Evolutionary conservation across 2,888 invertebrate genomes (phyloP), one percentile per base, ranked within the genome.

Genomic region (Cryptops parisi): DNA sequence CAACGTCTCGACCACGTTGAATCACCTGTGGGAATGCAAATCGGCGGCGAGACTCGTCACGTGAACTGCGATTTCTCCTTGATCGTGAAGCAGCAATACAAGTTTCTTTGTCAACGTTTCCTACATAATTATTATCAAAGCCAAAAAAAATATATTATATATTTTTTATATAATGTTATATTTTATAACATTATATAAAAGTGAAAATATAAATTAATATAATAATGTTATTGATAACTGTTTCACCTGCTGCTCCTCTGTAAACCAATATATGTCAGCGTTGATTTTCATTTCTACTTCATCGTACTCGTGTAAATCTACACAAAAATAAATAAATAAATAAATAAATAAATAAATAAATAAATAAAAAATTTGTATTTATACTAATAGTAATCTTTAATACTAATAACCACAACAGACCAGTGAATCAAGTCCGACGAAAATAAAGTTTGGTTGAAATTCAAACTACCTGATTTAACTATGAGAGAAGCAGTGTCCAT

Each of bases 401-500:
- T 15, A 25, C 4, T 50, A 19, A 26, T 17, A 52, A 24, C 2
- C 17, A 25, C 4, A 48, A 48, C 15, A 21, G 15, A 15, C 19
- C 2, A 53, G 33, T 51, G 19, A 47, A 47, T 17, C 15, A 33
- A 47, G 12, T n/a, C 15, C 9, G n/a, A 12, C 12, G 6, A 47
- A 23, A 12, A n/a, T n/a, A n/a, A n/a, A n/a, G n/a, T n/a, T 26
- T n/a, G n/a, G n/a, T n/a, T n/a, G n/a, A n/a, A n/a, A n/a, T 19
- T 15, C 24, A 17, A 39, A 56, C 59, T 65, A 76, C 77, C 75
- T 62, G 73, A 70, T 65, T 86, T 85, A 0, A 94, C 84, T 61
- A 82, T 78, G 61, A 94, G 76, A 52, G 84, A 84, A 22, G 87
- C 87, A 0, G 83, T 81, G 67, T 93, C 90, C 17, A 81, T 79